Evolutionary conservation across 2,888 invertebrate species (phyloP).

Genomic region (Steinernema carpocapsae): DNA sequence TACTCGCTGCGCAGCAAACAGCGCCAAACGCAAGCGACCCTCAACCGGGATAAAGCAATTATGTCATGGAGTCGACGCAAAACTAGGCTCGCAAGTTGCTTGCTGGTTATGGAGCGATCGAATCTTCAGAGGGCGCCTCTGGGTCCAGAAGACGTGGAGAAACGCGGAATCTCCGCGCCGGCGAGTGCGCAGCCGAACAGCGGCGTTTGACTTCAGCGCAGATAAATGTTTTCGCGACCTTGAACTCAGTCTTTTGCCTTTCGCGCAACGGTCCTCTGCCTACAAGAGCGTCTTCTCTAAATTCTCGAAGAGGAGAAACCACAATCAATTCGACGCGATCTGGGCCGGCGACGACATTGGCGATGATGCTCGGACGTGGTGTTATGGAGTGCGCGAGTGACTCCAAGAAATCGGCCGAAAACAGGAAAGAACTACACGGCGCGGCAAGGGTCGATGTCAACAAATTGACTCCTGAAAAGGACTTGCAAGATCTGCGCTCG

Average conservation of each 20-base stretch:
- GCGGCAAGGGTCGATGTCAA: neutral
- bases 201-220: constrained; percentile 8
- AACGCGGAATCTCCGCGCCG: neutral
- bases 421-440: no score
- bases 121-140: no score
- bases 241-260: constrained; percentile 32
- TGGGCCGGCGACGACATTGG: no score
- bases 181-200: neutral
- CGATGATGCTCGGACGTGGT: constrained; percentile 6
- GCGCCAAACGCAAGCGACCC: constrained; percentile 6
- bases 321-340: neutral
- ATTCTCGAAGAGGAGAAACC: constrained; percentile 22
- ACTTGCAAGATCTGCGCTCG: neutral
- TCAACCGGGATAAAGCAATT: constrained; percentile 9
- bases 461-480: neutral
- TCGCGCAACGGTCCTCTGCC: neutral
- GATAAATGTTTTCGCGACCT: constrained; percentile 24
- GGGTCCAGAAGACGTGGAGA: neutral
- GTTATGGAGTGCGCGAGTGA: neutral
- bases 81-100: neutral
- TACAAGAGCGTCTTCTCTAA: constrained; percentile 4
- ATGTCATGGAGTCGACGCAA: neutral
- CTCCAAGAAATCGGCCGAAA: constrained; percentile 1
- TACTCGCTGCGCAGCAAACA: neutral
- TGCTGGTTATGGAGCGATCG: no score